These are phyloP conservation scores for Liparis tanakae DNA, from an alignment of 2,797 vertebrate genomes.

Conservation along the genomic window DNA sequence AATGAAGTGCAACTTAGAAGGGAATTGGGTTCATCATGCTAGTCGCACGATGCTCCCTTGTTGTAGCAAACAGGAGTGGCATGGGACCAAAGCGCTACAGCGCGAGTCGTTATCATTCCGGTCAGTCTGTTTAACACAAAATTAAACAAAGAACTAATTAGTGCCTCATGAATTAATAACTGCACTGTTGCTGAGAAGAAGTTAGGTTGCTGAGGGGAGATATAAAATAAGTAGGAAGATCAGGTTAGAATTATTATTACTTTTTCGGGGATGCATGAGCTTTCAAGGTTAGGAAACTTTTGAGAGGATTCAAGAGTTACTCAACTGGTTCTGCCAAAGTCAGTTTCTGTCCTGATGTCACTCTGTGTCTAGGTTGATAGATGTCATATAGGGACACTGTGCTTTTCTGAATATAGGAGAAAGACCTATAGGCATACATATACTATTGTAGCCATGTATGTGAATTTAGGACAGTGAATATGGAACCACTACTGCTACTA, in stretches of 20 bases:
- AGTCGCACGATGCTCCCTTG: constrained; percentile 98
- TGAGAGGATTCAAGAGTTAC: constrained; percentile 80
- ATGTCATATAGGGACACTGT: constrained; percentile 53
- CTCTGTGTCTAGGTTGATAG: constrained; percentile 58
- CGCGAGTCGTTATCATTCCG: constrained; percentile 99
- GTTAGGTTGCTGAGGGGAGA: constrained; percentile 98
- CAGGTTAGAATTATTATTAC: constrained; percentile 92
- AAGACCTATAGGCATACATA: constrained; percentile 10
- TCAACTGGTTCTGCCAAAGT: constrained; percentile 73
- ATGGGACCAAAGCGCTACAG: constrained; percentile 96
- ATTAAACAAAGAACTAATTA: constrained; percentile 99
- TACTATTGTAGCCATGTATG: constrained; percentile 29
- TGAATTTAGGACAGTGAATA: constrained; percentile 8
- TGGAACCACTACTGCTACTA: neutral
- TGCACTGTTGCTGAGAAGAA: constrained; percentile 98
- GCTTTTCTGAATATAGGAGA: constrained; percentile 43
- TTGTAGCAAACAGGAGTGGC: constrained; percentile 99
- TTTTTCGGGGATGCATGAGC: constrained; percentile 80
- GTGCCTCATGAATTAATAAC: constrained; percentile 99
- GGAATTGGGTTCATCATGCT: constrained; percentile 99
- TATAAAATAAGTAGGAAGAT: constrained; percentile 98
- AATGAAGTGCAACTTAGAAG: constrained; percentile 99
- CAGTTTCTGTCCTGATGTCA: constrained; percentile 63
- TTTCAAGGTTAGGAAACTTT: constrained; percentile 89
- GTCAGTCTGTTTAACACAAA: constrained; percentile 99